phyloP scores from a whole-genome alignment of 1,140 invertebrate species.

The Frieseomelitta varia region DNA sequence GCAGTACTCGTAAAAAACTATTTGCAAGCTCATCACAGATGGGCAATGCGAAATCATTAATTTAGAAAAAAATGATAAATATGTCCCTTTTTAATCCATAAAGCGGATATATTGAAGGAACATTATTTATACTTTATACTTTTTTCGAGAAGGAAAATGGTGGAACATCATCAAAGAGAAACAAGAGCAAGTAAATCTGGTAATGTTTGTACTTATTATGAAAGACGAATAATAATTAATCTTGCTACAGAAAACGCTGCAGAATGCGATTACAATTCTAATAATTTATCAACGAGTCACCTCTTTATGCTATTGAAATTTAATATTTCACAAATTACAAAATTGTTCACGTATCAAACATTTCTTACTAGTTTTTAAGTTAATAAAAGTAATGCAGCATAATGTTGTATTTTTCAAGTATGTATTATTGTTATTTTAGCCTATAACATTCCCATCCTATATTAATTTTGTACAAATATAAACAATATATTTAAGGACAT shows the following conservation, averaged over 20 bases:
- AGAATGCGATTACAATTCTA: constrained; percentile 46
- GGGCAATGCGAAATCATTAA: constrained; percentile 13
- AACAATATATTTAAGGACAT: background rate
- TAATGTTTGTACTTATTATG: constrained; percentile 48
- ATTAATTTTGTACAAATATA: background rate
- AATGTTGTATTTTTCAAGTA: constrained; percentile 56
- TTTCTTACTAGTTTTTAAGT: constrained; percentile 66
- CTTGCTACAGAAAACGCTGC: constrained; percentile 15
- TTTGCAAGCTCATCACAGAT: constrained; percentile 7
- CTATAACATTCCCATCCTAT: constrained; percentile 9
- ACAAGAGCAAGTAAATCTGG: background rate
- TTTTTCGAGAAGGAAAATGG: constrained; percentile 5
- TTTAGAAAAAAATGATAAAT: constrained; percentile 1
- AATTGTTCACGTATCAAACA: constrained; percentile 45
- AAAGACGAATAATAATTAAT: constrained; percentile 22
- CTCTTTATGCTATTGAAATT: constrained; percentile 35
- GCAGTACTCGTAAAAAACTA: constrained; percentile 44
- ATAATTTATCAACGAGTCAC: constrained; percentile 36
- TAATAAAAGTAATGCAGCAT: constrained; percentile 65
- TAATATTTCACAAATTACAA: constrained; percentile 39
- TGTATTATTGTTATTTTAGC: constrained; percentile 48
- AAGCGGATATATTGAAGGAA: constrained; percentile 7
- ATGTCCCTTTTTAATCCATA: background rate
- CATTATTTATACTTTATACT: constrained; percentile 29
- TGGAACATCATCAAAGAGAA: constrained; percentile 1